Base-by-base conservation (phyloP, 2,113 vertebrate genomes). In the Nibea coibor region DNA sequence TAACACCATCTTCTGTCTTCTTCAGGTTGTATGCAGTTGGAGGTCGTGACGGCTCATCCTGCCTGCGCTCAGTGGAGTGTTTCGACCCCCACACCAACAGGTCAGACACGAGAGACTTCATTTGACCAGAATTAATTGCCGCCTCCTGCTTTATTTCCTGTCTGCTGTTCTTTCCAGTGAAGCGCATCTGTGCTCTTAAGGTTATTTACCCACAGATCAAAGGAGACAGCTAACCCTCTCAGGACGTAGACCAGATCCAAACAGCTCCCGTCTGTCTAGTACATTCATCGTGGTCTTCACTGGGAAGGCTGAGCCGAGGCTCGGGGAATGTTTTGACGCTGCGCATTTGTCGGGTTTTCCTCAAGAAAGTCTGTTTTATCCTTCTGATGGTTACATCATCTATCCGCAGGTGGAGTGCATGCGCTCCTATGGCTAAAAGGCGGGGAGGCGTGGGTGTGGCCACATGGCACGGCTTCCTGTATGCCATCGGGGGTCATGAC, bases 61-160 rank as follows among this genome's bases (percentile, higher is more conserved):
- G 98, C 89, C 96, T 99, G 85, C 97, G 97, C 45, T 99, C 98
- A 42, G 97, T 99, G 58, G 98, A 99, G 93, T 98, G 97, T 93
- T 99, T 99, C 80, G 97, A 99, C 93, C 98, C 98, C 79, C 98
- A 99, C 92, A 99, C 97, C 64, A 99, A 99, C 92, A 99, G 99
- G 93, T 94, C 81, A 75, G 88, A 76, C 31, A 77, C 51, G 0
- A 42, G 31, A 61, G 73, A 65, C 71, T 75, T 84, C n/a, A 68
- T 78, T 61, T 88, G 47, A 61, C 64, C 45, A 54, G 61, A 79
- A 84, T 80, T 79, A 81, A 84, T 78, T 70, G 31, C 28, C 1
- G 19, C 35, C 68, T 72, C 65, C 72, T 58, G 72, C 56, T 87
- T 73, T 69, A 77, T 83, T 76, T 85, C 59, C 69, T 80, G 75